These are phyloP conservation scores for Synanthedon andrenaeformis DNA, from an alignment of 2,888 invertebrate genomes.

Conservation along the genomic window DNA sequence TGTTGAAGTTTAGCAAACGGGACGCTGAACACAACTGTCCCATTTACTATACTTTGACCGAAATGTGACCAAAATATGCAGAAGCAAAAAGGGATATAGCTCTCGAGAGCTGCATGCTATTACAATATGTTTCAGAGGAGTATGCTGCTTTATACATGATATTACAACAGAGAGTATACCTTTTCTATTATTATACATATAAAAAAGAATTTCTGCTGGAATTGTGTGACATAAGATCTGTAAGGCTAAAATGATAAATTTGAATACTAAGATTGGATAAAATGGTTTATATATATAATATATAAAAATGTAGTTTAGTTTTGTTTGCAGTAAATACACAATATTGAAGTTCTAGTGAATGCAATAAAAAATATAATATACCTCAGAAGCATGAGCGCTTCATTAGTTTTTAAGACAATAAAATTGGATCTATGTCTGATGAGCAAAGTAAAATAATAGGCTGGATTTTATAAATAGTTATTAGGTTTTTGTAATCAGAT, in stretches of 20 bases:
- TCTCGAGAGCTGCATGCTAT: slow-evolving; percentile 53
- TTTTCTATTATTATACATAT: slow-evolving; percentile 22
- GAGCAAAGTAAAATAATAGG: slow-evolving; percentile 17
- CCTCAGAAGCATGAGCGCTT: slow-evolving; percentile 59
- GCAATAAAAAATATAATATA: slow-evolving; percentile 42
- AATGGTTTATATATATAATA: slow-evolving; percentile 32
- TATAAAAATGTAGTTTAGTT: slow-evolving; percentile 26
- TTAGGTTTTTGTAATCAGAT: not conserved
- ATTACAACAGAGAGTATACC: slow-evolving; percentile 52
- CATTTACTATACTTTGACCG: no score
- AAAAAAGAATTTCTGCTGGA: slow-evolving; percentile 26
- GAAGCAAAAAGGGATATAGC: slow-evolving; percentile 38
- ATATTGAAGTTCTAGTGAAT: slow-evolving; percentile 26
- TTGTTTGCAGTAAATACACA: slow-evolving; percentile 29
- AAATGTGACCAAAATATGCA: slow-evolving; percentile 10
- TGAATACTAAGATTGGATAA: slow-evolving; percentile 19
- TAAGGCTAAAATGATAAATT: slow-evolving; percentile 42
- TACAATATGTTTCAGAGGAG: slow-evolving; percentile 68
- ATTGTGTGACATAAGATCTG: slow-evolving; percentile 61
- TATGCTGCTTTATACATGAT: slow-evolving; percentile 49
- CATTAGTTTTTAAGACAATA: slow-evolving; percentile 45
- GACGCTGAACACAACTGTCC: no score
- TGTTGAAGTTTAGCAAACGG: not conserved
- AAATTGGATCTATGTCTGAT: slow-evolving; percentile 34
- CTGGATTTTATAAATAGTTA: not conserved